Evolutionary conservation across 1,140 invertebrate genomes (phyloP).

Genomic region (Eubasilissa regina): DNA sequence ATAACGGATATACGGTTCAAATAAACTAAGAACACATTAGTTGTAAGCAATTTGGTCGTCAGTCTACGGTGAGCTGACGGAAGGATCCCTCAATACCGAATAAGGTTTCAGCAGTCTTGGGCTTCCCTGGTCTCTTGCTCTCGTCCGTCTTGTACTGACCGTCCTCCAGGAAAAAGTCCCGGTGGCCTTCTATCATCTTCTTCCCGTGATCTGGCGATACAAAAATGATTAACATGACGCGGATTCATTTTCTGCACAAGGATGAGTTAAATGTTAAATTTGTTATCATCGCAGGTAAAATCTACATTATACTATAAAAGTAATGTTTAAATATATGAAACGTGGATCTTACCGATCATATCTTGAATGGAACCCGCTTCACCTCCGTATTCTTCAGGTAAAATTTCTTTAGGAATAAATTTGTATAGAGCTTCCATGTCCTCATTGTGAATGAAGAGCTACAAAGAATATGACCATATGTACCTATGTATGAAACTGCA

Average conservation of each 20-base stretch:
- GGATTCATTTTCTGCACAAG: too few species aligned
- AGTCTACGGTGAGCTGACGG: constrained; percentile 73
- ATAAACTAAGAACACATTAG: too few species aligned
- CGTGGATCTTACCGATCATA: constrained; percentile 61
- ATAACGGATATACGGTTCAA: too few species aligned
- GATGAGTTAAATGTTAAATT: too few species aligned
- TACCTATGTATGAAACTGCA: too few species aligned
- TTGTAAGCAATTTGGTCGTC: constrained; percentile 52
- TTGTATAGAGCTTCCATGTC: constrained; percentile 70
- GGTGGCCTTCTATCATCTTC: constrained; percentile 32
- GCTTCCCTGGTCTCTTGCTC: constrained; percentile 39
- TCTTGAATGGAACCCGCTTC: constrained; percentile 69
- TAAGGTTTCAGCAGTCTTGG: constrained; percentile 24
- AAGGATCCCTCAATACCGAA: constrained; percentile 75
- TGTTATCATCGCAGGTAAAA: too few species aligned
- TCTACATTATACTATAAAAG: too few species aligned
- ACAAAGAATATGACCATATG: constrained; percentile 33
- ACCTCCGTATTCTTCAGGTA: constrained; percentile 75
- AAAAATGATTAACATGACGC: neutral
- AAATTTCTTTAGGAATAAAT: constrained; percentile 68
- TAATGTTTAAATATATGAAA: too few species aligned
- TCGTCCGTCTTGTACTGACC: constrained; percentile 31
- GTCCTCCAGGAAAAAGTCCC: constrained; percentile 34
- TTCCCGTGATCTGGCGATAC: constrained; percentile 24
- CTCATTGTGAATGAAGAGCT: constrained; percentile 72